Evolutionary conservation across 2,888 invertebrate species (phyloP), one percentile per base, ranked within the genome.

Genomic region (Lepas anatifera): DNA sequence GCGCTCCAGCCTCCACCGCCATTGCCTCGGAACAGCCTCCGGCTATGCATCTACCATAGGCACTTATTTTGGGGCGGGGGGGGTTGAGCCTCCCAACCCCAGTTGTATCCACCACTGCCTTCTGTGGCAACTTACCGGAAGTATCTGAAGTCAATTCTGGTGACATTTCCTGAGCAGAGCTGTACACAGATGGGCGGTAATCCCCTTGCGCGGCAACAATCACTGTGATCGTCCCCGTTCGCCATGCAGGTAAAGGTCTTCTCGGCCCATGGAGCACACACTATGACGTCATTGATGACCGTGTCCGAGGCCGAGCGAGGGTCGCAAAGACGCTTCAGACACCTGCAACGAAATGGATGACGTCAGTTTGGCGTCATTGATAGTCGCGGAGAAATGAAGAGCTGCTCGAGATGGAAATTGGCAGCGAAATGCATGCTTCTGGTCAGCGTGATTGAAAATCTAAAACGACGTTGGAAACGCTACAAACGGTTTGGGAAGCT

Each of bases 181-280:
- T 89, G 87, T 73, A 89, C 85, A 75, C 92, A 92, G 0, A 87
- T 81, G 0, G 86, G 84, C 0, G 91, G 90, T 41, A 92, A 83
- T 0, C 91, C 91, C 68, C 89, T 81, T 0, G 87, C 84, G 37
- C 85, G 83, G 77, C 92, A 92, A 80, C 92, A 92, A 0, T 88
- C 87, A 0, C 89, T 87, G 79, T 92, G 92, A 81, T 92, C 91
- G 77, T 88, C 84, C 1, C 88, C 87, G 74, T 91, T 89, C 63
- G 89, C 87, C 71, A 92, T 81, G 76, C 92, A 92, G 16, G 86
- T 85, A 78, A 92, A 91, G 1, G 90, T 89, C 39, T 87, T 86
- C 6, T 87, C 86, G 0, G 90, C 89, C 90, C 91, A 92, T 0
- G 92, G 92, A 0, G 92, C 92, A 80, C 92, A 92, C 58, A 92